Percentiles rank a stretch among this genome's conserved stretches.
Conservation (phyloP, 2,888 invertebrate species). For the Parnassius smintheus region DNA sequence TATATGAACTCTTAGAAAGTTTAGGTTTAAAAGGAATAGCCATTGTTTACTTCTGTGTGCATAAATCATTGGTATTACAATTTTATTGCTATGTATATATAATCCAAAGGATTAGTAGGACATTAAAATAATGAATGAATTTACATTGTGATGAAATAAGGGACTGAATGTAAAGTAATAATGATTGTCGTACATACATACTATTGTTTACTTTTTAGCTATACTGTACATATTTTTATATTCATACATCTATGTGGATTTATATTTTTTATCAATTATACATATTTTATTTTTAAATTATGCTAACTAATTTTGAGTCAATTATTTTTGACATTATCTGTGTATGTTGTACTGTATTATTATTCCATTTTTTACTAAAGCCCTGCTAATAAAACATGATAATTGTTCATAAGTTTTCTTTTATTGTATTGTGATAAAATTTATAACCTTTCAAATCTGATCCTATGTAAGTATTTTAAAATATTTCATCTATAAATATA, state of each 20-base stretch:
- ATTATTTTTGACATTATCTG: slow-evolving; percentile 61
- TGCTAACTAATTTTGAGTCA: slow-evolving; percentile 55
- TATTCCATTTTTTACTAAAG: slow-evolving; percentile 72
- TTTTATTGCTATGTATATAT: slow-evolving; percentile 37
- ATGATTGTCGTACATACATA: slow-evolving; percentile 39
- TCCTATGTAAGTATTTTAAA: slow-evolving; percentile 32
- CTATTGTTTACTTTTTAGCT: slow-evolving; percentile 41
- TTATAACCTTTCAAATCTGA: neutral
- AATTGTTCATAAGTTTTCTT: slow-evolving; percentile 22
- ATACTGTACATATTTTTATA: slow-evolving; percentile 59
- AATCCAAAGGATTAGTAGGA: slow-evolving; percentile 59
- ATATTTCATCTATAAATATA: neutral
- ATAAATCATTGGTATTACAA: slow-evolving; percentile 32
- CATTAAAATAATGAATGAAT: slow-evolving; percentile 52
- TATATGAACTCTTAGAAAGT: slow-evolving; percentile 15
- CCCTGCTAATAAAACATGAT: slow-evolving; percentile 58
- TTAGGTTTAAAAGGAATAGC: slow-evolving; percentile 27
- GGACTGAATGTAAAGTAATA: slow-evolving; percentile 59
- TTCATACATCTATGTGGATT: slow-evolving; percentile 51
- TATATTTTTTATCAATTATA: slow-evolving; percentile 50
- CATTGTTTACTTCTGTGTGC: slow-evolving; percentile 36
- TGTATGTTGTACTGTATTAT: slow-evolving; percentile 65
- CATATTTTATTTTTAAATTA: slow-evolving; percentile 50
- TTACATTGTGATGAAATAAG: slow-evolving; percentile 63
- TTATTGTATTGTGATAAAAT: slow-evolving; percentile 13